phyloP scores from a whole-genome alignment of 1,140 invertebrate genomes.

The Drosophila murphyi region DNA sequence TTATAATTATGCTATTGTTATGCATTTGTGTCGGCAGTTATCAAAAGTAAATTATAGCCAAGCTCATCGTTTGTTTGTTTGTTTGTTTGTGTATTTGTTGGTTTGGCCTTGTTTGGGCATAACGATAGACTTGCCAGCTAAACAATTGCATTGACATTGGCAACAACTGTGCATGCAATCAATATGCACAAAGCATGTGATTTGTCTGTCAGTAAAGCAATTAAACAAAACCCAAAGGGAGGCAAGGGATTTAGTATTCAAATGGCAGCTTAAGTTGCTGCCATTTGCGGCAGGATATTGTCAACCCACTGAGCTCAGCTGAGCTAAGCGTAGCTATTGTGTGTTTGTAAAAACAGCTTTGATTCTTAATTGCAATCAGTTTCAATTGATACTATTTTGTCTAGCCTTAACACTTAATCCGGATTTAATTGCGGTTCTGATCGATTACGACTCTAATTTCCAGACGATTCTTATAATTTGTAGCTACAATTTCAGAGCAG shows the following conservation, averaged over 20 bases:
- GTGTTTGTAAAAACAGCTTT: no score
- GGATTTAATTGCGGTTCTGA: not conserved
- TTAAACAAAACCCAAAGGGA: conserved; percentile 1
- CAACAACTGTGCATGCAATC: conserved; percentile 8
- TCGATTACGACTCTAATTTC: not conserved
- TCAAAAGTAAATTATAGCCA: conserved; percentile 55
- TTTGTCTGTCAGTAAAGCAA: conserved; percentile 47
- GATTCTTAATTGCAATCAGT: no score
- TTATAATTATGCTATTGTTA: conserved; percentile 72
- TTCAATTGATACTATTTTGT: not conserved
- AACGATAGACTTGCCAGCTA: not conserved
- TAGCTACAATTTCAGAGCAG: no score
- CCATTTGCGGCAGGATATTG: not conserved
- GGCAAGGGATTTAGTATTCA: no score
- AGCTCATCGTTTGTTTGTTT: conserved; percentile 19
- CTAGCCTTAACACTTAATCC: not conserved
- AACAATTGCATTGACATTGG: conserved; percentile 42
- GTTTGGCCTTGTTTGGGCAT: conserved; percentile 20
- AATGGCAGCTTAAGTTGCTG: conserved; percentile 4
- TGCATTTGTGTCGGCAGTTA: conserved; percentile 42
- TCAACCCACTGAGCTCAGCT: not conserved
- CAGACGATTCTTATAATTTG: no score
- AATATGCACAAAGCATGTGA: conserved; percentile 45
- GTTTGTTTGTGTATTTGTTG: conserved; percentile 2
- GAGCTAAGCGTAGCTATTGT: no score